Conservation (phyloP, 2,888 invertebrate genomes). For the Hypomecis atomaria region DNA sequence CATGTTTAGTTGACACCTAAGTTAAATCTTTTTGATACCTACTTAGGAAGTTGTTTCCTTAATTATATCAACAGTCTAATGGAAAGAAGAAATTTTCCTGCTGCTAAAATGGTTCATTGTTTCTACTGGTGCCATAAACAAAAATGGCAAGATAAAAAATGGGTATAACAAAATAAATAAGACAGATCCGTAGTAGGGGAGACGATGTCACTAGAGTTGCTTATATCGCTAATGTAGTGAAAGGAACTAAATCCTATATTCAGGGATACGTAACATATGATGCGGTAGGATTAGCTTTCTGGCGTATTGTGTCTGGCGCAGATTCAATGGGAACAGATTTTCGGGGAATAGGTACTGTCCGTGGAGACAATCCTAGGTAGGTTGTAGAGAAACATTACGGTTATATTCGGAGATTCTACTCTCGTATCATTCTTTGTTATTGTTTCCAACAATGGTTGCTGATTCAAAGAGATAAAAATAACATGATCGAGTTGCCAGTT, state of each 20-base stretch:
- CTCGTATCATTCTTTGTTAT: background rate
- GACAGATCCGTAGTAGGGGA: constrained; percentile 47
- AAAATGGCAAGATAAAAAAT: background rate
- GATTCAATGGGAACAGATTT: constrained; percentile 29
- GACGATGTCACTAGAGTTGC: constrained; percentile 47
- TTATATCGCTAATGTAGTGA: constrained; percentile 65
- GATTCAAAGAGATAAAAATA: too few species aligned
- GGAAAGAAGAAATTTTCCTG: too few species aligned
- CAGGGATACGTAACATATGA: constrained; percentile 47
- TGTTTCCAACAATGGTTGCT: background rate
- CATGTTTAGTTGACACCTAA: too few species aligned
- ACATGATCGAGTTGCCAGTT: too few species aligned
- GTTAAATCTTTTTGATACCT: too few species aligned
- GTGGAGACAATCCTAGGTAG: constrained; percentile 3
- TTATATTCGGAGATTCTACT: background rate
- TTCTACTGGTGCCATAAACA: too few species aligned
- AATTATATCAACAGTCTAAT: too few species aligned
- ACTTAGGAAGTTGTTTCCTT: too few species aligned
- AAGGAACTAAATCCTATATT: constrained; percentile 57
- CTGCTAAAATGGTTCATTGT: too few species aligned
- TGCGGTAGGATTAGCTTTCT: constrained; percentile 39
- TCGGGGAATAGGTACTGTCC: background rate
- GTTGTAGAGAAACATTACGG: background rate
- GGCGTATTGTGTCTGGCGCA: constrained; percentile 28
- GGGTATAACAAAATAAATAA: constrained; percentile 12